Percentiles rank a stretch among this genome's conserved stretches.
Conservation (phyloP, 1,140 invertebrate genomes). For the Gryllus bimaculatus region DNA sequence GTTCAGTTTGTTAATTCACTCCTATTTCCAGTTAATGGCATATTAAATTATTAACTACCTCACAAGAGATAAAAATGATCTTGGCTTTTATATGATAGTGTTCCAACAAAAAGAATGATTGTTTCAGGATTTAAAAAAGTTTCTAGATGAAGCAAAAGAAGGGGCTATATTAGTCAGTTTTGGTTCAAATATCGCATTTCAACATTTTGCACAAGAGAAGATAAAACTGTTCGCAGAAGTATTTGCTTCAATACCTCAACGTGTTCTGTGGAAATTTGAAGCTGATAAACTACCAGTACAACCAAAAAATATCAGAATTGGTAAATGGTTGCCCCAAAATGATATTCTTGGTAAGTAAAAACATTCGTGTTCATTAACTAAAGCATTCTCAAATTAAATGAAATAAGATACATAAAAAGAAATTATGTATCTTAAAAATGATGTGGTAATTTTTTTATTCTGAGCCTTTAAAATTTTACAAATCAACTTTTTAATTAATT, state of each 20-base stretch:
- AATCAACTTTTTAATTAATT: not conserved
- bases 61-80: no score
- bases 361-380: no score
- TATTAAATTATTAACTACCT: no score
- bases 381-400: no score
- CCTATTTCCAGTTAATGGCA: no score
- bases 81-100: no score
- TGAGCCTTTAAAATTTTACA: no score
- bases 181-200: constrained; percentile 15
- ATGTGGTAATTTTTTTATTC: no score
- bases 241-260: constrained; percentile 46
- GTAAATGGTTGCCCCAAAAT: constrained; percentile 59
- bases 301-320: constrained; percentile 47
- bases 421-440: no score
- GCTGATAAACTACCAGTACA: constrained; percentile 34
- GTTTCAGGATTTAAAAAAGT: not conserved
- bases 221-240: constrained; percentile 38
- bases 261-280: constrained; percentile 53
- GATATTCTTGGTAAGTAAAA: constrained; percentile 38
- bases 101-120: not conserved
- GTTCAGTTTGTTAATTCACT: no score
- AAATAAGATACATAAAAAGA: no score
- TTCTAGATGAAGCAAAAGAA: not conserved
- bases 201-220: constrained; percentile 23
- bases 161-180: constrained; percentile 6